Percentiles rank a stretch among this genome's conserved stretches.
These are phyloP conservation scores for Drosophila sordidula DNA, from an alignment of 2,888 invertebrate species.

Conservation along the genomic window DNA sequence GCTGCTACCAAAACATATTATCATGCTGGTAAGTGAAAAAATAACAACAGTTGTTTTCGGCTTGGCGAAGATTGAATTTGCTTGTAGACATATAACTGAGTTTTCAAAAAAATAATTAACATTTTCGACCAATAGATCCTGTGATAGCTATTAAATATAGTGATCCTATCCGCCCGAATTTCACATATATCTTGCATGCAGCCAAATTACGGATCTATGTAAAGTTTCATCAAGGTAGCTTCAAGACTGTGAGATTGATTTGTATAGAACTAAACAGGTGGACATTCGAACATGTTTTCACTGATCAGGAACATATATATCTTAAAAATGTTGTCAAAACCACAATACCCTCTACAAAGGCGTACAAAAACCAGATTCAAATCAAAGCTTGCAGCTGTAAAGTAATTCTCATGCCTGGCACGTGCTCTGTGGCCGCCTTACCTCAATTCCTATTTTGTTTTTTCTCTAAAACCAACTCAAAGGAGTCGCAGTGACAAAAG, in stretches of 20 bases:
- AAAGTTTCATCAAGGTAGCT: too few relatives aligned
- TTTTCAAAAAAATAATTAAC: too few relatives aligned
- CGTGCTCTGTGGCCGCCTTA: constrained; percentile 59
- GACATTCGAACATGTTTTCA: background rate
- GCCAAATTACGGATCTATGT: too few relatives aligned
- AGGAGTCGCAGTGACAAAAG: constrained; percentile 52
- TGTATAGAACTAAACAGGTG: background rate
- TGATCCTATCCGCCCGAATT: too few relatives aligned
- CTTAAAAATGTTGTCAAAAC: background rate
- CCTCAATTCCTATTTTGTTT: constrained; percentile 40
- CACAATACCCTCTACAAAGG: background rate
- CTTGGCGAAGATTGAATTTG: background rate
- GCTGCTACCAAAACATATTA: constrained; percentile 20
- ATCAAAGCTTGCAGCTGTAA: background rate
- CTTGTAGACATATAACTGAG: background rate
- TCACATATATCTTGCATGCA: too few relatives aligned
- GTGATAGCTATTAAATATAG: background rate
- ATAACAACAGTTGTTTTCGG: background rate
- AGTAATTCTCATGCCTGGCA: constrained; percentile 51
- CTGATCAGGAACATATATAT: background rate
- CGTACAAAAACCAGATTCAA: background rate
- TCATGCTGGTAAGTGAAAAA: constrained; percentile 51
- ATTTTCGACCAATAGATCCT: too few relatives aligned
- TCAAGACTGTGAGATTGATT: too few relatives aligned
- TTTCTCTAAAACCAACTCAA: constrained; percentile 7